Percentiles rank a stretch among this genome's conserved stretches.
Conservation (phyloP, 2,113 vertebrate species). For the Sapayoa aenigma region DNA sequence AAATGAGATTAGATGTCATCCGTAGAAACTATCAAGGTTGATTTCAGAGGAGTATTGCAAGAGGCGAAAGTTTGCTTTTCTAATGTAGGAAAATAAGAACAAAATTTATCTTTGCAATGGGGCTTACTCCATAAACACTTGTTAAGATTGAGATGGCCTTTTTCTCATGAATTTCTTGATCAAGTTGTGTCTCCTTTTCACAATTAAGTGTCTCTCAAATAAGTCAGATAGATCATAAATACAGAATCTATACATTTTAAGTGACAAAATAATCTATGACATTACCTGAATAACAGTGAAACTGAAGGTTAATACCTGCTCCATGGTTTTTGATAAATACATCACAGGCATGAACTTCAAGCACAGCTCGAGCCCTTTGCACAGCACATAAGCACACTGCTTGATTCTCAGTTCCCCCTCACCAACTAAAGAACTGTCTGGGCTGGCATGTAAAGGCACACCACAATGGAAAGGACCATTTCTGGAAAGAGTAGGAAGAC, state of each 20-base stretch:
- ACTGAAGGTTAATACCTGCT: neutral
- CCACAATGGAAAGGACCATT: neutral
- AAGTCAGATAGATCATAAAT: neutral
- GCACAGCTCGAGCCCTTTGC: neutral
- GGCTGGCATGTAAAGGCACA: neutral
- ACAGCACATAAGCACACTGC: rapidly evolving
- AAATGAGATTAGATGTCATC: neutral
- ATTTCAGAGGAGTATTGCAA: neutral
- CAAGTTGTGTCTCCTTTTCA: neutral
- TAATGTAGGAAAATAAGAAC: neutral
- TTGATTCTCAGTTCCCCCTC: rapidly evolving
- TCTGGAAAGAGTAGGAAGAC: neutral
- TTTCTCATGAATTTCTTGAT: neutral
- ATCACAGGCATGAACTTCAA: neutral
- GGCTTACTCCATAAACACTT: neutral
- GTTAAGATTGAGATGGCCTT: neutral
- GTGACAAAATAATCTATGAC: neutral
- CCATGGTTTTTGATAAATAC: neutral
- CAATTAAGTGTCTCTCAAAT: neutral
- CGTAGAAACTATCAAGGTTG: neutral
- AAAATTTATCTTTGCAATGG: neutral
- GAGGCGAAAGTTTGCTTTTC: neutral
- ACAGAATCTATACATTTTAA: neutral
- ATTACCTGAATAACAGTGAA: neutral
- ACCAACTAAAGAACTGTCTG: neutral